A percentile compares a stretch with the other conserved stretches of the same genome.
Conservation (phyloP, 92 coral and sea anemone genomes). For the Zoanthus solanderi region DNA sequence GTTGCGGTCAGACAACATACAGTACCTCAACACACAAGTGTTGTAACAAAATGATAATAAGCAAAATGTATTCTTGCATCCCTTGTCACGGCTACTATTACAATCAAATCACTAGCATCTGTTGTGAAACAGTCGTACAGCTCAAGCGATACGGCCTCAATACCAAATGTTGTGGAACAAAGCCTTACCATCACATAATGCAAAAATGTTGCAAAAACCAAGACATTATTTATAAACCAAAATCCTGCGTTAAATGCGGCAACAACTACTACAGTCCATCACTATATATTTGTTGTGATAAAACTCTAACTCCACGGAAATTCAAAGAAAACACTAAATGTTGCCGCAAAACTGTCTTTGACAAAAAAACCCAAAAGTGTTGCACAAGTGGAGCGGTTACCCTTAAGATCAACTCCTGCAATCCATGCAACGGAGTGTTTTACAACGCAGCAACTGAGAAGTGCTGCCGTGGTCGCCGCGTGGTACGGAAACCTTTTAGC, state of each 20-base stretch:
- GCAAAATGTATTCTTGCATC: neutral
- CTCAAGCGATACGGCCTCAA: neutral
- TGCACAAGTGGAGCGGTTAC: conserved; percentile 13
- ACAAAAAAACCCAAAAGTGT: conserved; percentile 12
- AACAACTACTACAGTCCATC: neutral
- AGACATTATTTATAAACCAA: neutral
- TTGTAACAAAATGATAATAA: conserved; percentile 5
- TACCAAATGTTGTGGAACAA: conserved; percentile 35
- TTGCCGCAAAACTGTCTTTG: neutral
- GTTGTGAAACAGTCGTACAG: neutral
- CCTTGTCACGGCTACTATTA: conserved; percentile 21
- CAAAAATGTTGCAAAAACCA: neutral
- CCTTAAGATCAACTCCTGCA: conserved; percentile 8
- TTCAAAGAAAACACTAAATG: conserved; percentile 4
- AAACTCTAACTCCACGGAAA: neutral
- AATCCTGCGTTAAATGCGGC: neutral
- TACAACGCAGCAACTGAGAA: conserved; percentile 23
- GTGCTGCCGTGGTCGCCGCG: neutral
- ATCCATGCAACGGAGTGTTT: conserved; percentile 44
- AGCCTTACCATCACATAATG: neutral
- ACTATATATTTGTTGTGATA: too few relatives aligned
- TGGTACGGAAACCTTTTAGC: neutral
- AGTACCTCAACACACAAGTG: conserved; percentile 16
- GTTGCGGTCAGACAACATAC: conserved; percentile 12
- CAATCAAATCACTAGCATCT: conserved; percentile 15